These are phyloP conservation scores for Harpagoxenus sublaevis DNA, from an alignment of 2,888 invertebrate species.

Conservation along the genomic window DNA sequence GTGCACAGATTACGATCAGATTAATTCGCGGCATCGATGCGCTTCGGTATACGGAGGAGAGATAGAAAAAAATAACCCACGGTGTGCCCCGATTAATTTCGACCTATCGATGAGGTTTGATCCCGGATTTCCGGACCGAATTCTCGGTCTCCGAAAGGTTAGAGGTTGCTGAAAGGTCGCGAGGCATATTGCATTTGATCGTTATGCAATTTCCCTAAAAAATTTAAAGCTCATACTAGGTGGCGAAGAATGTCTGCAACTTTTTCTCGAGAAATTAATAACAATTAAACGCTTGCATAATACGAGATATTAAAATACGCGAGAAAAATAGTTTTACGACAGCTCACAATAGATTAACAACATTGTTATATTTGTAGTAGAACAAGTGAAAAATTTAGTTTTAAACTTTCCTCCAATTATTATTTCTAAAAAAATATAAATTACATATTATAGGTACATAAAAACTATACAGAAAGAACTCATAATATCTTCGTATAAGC, in stretches of 20 bases:
- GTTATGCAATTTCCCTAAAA: not conserved
- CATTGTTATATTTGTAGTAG: no score
- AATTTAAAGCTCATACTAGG: not conserved
- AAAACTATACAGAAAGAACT: not conserved
- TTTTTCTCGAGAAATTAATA: not conserved
- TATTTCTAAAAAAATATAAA: not conserved
- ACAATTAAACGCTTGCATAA: not conserved
- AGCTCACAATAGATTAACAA: not conserved
- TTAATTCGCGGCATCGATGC: constrained; percentile 21
- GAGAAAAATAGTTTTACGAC: not conserved
- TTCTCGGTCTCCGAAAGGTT: constrained; percentile 25
- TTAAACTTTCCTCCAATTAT: not conserved
- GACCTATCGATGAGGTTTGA: constrained; percentile 33
- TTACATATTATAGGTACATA: not conserved
- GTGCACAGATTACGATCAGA: constrained; percentile 16
- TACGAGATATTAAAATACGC: no score
- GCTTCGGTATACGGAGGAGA: not conserved
- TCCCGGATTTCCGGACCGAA: constrained; percentile 15
- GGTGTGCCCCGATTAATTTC: constrained; percentile 22
- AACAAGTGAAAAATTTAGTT: not conserved
- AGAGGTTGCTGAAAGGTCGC: constrained; percentile 28
- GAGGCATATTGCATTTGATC: not conserved
- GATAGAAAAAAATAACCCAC: constrained; percentile 11
- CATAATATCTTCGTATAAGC: not conserved
- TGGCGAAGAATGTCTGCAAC: not conserved